phyloP scores from a whole-genome alignment of 2,888 invertebrate species.

The Hypolimnas misippus region DNA sequence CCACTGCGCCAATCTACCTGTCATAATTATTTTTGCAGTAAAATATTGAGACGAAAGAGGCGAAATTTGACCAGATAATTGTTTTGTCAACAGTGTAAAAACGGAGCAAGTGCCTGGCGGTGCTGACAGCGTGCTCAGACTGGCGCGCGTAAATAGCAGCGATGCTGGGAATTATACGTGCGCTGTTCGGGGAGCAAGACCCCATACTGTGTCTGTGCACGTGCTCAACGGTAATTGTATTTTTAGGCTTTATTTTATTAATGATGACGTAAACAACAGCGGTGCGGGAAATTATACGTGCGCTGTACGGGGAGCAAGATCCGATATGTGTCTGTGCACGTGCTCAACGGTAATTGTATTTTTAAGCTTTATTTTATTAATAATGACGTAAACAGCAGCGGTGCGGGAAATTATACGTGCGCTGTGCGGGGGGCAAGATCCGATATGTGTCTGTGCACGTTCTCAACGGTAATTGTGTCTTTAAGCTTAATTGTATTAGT shows the following conservation, averaged over 20 bases:
- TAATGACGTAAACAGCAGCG: background rate
- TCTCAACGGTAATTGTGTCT: conserved; percentile 82
- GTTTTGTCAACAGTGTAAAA: conserved; percentile 64
- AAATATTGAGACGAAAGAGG: too few relatives aligned
- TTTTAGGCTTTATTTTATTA: background rate
- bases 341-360: conserved; percentile 84
- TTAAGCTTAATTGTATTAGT: background rate
- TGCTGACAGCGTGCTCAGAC: conserved; percentile 76
- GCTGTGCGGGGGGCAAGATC: conserved; percentile 87
- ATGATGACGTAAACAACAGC: background rate
- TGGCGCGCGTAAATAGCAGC: conserved; percentile 76
- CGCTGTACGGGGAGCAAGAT: conserved; percentile 86
- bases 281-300: conserved; percentile 91
- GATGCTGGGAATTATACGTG: conserved; percentile 90
- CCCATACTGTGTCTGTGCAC: conserved; percentile 87
- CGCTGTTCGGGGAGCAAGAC: conserved; percentile 86
- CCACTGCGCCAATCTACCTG: too few relatives aligned
- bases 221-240: conserved; percentile 85
- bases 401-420: conserved; percentile 90
- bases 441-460: conserved; percentile 88
- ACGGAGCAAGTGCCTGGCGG: conserved; percentile 78
- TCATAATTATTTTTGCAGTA: too few relatives aligned
- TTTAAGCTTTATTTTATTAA: background rate
- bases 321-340: conserved; percentile 88
- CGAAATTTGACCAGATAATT: too few relatives aligned